Base-by-base conservation (phyloP, 2,888 invertebrate species). In the Noctuana brunneofusca region DNA sequence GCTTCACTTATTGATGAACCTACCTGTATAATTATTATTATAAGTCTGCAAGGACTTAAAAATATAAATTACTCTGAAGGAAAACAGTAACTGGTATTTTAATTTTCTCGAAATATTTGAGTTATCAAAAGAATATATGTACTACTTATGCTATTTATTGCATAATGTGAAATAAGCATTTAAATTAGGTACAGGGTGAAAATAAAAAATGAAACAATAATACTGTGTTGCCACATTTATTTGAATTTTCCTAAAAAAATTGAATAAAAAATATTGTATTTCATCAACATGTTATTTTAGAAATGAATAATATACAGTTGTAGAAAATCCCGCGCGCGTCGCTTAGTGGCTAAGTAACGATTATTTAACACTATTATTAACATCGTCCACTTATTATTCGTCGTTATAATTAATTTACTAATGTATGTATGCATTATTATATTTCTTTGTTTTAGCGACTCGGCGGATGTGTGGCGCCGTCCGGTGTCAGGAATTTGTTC, bases 201-300 rank as follows among this genome's bases (percentile, higher is more conserved):
- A 59, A 52, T 57, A 50, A 11, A 54, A 70, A 75, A 72, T 72
- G 67, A 83, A 83, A 85, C 73, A 74, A 71, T 38, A 54, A 32
- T 57, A 35, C 81, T 76, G 87, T 90, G 90, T 90, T 83, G 78
- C 88, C 90, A 90, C 90, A 82, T 90, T 90, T 90, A 89, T 87
- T 90, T 76, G 75, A 83, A 87, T 89, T 91, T 90, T 90, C 83
- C 88, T 91, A 90, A 85, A 90, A 91, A 91, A 90, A 88, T 90
- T 89, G 90, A 90, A 91, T 91, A 91, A 89, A 91, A 91, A 91
- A 91, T 91, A 91, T 90, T 86, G 86, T 90, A 87, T 89, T 89
- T 87, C 83, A 83, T 86, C 87, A 89, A 89, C 89, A 87, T 84
- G 84, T 87, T 87, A 84, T 80, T 88, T 86, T 86, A 86, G 87